Base-by-base conservation (phyloP, 1,140 invertebrate genomes). In the Oncopodura yosiiana region DNA sequence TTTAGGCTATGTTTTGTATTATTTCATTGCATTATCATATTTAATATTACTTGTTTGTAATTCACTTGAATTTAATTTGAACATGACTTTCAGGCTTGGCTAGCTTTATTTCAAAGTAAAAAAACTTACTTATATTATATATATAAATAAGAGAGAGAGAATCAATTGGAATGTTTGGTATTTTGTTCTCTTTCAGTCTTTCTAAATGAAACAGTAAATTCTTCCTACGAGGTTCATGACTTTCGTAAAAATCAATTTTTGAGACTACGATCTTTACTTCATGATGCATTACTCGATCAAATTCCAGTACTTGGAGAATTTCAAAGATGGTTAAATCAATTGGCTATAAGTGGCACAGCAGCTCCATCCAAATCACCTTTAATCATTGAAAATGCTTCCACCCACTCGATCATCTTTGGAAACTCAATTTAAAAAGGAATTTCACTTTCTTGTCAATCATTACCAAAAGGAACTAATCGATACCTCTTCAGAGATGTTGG, bases 301-400 rank as follows among this genome's bases (percentile, higher is more conserved):
- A 69, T 88, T 49, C 77, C 84, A 1, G 81, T 83, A 11, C 67
- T 88, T 3, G 73, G 78, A 8, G 83, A 87, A 38, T 69, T 89
- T 4, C 81, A 84, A 68, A 75, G 78, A 67, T 85, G 79, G 70
- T 69, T 88, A 23, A 75, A 74, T 60, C 73, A 75, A 56, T 52
- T 77, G 24, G 70, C 69, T 14, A 53, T 77, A 12, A 21, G 24
- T 5, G 63, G 66, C 1, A 62, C 66, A 12, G 23, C 60, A 8
- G 68, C 60, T 21, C 51, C 60, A 11, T 66, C 69, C 58, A 72
- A 65, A 56, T 64, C 56, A 39, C 69, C 68, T 30, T 60, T 77
- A 46, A 62, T 77, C 18, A 65, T 84, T 2, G 81, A 84, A n/a
- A 75, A 69, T 78, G 34, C 54, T 81, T 34, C 75, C 78, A 3